Evolutionary conservation across 2,113 vertebrate genomes (phyloP).

Genomic region (Epinephelus moara): DNA sequence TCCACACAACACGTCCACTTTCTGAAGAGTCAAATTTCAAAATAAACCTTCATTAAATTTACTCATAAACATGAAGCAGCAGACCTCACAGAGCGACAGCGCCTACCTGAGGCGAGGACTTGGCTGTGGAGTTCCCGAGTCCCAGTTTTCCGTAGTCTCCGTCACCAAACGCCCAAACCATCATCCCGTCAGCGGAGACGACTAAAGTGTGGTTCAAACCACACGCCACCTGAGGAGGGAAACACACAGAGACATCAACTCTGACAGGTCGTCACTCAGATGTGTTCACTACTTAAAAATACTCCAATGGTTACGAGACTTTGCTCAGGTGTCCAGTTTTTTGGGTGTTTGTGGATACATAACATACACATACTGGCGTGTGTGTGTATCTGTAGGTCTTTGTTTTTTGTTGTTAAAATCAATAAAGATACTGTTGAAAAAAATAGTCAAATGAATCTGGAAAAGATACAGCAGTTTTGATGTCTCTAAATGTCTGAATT

Average conservation of each 20-base stretch:
- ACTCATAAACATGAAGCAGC: too few species aligned
- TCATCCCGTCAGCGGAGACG: constrained; percentile 86
- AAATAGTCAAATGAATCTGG: too few species aligned
- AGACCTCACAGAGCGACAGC: not conserved
- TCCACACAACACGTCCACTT: constrained; percentile 86
- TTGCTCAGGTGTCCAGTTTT: too few species aligned
- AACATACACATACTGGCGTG: too few species aligned
- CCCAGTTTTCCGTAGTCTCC: constrained; percentile 89
- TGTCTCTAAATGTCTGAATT: too few species aligned
- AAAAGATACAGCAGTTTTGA: too few species aligned
- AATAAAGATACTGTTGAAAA: too few species aligned
- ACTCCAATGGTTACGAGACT: too few species aligned
- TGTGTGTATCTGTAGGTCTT: too few species aligned
- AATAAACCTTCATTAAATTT: not conserved
- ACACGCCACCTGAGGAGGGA: constrained; percentile 82
- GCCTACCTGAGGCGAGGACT: constrained; percentile 87
- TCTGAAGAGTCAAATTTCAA: constrained; percentile 63
- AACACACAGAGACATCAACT: not conserved
- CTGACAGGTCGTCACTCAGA: not conserved
- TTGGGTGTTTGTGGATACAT: too few species aligned
- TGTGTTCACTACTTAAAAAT: not conserved
- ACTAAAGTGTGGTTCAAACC: constrained; percentile 87
- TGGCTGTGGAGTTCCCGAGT: constrained; percentile 86
- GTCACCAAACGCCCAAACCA: constrained; percentile 88
- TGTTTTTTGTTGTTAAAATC: too few species aligned